Base-by-base conservation (phyloP, 2,797 vertebrate genomes). In the Lagocephalus sceleratus region DNA sequence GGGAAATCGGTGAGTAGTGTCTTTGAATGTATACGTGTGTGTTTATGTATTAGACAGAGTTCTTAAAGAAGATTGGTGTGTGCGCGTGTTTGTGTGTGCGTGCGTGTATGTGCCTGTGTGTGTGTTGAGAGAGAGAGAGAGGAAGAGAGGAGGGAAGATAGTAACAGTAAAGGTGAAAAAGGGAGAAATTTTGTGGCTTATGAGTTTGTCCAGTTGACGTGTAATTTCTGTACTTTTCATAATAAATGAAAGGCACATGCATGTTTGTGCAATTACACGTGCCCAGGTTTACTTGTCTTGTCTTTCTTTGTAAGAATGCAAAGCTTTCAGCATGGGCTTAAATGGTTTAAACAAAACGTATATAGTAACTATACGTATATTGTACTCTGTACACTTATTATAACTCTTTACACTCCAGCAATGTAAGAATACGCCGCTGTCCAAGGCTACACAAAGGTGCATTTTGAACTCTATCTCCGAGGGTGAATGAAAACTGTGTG, bases 1-100 rank as follows among this genome's bases (percentile, higher is more conserved):
- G 95, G 97, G 52, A 98, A 98, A 91, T 97, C 94, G 93, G 97
- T 98, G 91, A 97, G 94, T 91, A 73, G 49, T 68, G 69, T 79
- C 69, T 85, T 79, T 81, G 59, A 82, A 66, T 78, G 54, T 73
- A 51, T 62, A 65, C 76, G 60, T 63, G 55, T 75, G 71, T 71
- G 48, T 46, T 20, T 67, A 32, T 51, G 39, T 68, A 19, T 17
- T n/a, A n/a, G 40, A 42, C 40, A 19, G n/a, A 19, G 40, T 42
- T n/a, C 17, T 9, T 16, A n/a, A n/a, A n/a, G n/a, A n/a, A n/a
- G n/a, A n/a, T n/a, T n/a, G n/a, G n/a, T n/a, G n/a, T n/a, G n/a
- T n/a, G n/a, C n/a, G n/a, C n/a, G n/a, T n/a, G n/a, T n/a, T n/a
- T n/a, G n/a, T n/a, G n/a, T n/a, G n/a, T n/a, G n/a, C n/a, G n/a